phyloP scores from a whole-genome alignment of 2,888 invertebrate genomes.

The Polydrusus cervinus region DNA sequence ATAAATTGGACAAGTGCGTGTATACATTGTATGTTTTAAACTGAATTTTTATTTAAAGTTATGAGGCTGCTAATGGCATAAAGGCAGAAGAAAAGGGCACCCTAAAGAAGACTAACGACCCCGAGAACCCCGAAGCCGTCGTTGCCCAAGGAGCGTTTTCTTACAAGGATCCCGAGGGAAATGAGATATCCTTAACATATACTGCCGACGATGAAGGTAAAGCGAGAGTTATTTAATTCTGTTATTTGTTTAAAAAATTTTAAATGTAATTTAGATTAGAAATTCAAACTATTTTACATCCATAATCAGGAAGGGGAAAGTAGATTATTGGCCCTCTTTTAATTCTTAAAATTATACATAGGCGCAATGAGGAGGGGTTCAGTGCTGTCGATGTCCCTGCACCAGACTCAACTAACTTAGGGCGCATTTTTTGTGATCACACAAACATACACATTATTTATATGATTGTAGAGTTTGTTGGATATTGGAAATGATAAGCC shows the following conservation, averaged over 20 bases:
- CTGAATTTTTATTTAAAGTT: slow-evolving; percentile 72
- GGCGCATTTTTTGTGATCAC: too few species aligned
- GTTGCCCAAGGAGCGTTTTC: slow-evolving; percentile 80
- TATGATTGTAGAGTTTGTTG: too few species aligned
- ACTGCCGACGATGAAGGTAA: slow-evolving; percentile 80
- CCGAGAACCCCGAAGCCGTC: slow-evolving; percentile 80
- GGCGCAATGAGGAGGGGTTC: too few species aligned
- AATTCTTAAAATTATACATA: too few species aligned
- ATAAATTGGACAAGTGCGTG: background rate
- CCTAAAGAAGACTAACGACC: slow-evolving; percentile 81
- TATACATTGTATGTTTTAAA: background rate
- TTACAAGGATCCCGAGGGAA: slow-evolving; percentile 82
- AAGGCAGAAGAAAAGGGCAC: slow-evolving; percentile 87
- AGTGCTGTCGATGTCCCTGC: too few species aligned
- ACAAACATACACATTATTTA: too few species aligned
- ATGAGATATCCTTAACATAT: slow-evolving; percentile 80
- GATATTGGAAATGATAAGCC: too few species aligned
- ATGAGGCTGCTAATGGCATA: slow-evolving; percentile 87
- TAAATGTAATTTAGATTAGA: too few species aligned
- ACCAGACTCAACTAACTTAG: too few species aligned
- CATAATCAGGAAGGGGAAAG: background rate
- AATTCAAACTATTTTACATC: too few species aligned
- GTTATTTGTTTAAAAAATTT: too few species aligned
- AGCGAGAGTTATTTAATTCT: too few species aligned
- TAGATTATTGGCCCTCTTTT: background rate